A percentile compares a stretch with the other conserved stretches of the same genome.
phyloP scores from a whole-genome alignment of 2,113 vertebrate genomes.

The Casuarius casuarius region DNA sequence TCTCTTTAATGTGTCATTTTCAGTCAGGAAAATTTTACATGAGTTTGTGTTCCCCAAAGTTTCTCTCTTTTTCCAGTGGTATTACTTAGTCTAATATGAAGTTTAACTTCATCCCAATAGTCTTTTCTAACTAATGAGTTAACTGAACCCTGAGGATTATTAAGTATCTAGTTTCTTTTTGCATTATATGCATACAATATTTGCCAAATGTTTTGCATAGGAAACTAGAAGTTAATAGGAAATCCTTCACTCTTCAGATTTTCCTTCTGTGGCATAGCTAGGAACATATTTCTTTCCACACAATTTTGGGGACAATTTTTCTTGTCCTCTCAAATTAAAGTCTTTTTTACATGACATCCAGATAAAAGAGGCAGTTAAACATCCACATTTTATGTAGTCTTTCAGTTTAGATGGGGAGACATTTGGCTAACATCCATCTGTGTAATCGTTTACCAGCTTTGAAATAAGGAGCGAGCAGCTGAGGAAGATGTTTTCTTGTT shows the following conservation, averaged over 20 bases:
- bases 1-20: neutral
- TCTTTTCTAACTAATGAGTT: neutral
- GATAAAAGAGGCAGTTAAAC: neutral
- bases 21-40: neutral
- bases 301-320: neutral
- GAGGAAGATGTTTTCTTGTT: neutral
- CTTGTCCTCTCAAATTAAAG: neutral
- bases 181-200: neutral
- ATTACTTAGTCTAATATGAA: neutral
- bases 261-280: neutral
- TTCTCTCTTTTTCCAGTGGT: neutral
- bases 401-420: neutral
- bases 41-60: neutral
- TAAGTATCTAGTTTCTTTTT: neutral
- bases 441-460: neutral
- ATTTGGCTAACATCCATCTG: neutral
- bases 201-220: accelerated
- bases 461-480: neutral
- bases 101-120: neutral
- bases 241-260: neutral
- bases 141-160: neutral
- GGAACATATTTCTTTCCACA: neutral
- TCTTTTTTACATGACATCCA: neutral
- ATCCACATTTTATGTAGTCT: neutral
- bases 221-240: neutral